These are phyloP conservation scores for Gobio occitaniae DNA, from an alignment of 2,797 vertebrate species.

Conservation along the genomic window DNA sequence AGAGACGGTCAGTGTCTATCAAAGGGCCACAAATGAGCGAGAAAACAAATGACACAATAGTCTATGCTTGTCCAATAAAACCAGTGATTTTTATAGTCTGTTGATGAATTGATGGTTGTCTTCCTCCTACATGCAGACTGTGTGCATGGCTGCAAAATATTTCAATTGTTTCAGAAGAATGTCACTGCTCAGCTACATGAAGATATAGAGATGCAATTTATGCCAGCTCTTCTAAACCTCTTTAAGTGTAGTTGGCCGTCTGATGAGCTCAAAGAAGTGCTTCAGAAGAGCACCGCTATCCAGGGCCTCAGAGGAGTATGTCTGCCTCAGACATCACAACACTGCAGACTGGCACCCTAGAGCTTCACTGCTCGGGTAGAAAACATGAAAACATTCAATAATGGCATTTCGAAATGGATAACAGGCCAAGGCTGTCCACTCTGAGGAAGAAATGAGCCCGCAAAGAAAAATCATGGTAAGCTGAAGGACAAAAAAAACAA, in stretches of 20 bases:
- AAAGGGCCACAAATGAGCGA: conserved; percentile 77
- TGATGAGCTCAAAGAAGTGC: conserved; percentile 32
- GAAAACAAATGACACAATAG: conserved; percentile 76
- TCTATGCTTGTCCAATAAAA: background rate
- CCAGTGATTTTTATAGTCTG: background rate
- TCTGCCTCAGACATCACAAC: conserved; percentile 31
- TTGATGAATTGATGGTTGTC: background rate
- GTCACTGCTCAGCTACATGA: background rate
- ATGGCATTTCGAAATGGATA: conserved; percentile 43
- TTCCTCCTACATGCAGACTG: background rate
- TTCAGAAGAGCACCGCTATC: conserved; percentile 28
- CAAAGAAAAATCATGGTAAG: conserved; percentile 24
- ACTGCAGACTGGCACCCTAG: conserved; percentile 37
- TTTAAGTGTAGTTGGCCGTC: background rate
- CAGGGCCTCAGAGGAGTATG: conserved; percentile 31
- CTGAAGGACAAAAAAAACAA: conserved; percentile 1
- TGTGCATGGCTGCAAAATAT: background rate
- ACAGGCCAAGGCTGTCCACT: conserved; percentile 17
- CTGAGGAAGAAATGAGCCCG: conserved; percentile 9
- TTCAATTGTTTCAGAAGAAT: background rate
- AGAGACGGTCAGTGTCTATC: conserved; percentile 77
- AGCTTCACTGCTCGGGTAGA: conserved; percentile 24
- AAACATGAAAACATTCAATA: conserved; percentile 40
- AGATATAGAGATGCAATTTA: conserved; percentile 6
- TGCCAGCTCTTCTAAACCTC: background rate